phyloP scores from a whole-genome alignment of 2,888 invertebrate genomes.

The Junonia oenone region DNA sequence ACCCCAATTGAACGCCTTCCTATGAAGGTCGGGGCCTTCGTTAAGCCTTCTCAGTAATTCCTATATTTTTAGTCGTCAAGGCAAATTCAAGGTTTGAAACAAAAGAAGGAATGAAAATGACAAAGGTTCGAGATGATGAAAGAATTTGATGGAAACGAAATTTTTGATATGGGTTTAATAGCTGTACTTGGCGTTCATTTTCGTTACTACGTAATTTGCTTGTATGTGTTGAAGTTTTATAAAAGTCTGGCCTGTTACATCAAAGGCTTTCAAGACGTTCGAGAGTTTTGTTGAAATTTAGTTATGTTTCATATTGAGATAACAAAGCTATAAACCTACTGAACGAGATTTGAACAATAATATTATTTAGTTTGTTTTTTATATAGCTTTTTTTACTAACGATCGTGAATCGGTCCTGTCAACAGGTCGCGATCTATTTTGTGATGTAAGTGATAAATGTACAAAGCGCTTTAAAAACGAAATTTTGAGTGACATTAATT shows the following conservation, averaged over 20 bases:
- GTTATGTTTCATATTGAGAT: slow-evolving; percentile 6
- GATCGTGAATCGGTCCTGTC: not conserved
- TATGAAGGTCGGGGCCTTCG: slow-evolving; percentile 24
- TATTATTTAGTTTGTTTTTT: not conserved
- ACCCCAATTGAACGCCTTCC: slow-evolving; percentile 13
- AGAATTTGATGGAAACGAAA: not conserved
- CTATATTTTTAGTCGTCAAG: slow-evolving; percentile 13
- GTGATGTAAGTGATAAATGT: too few species aligned
- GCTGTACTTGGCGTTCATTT: not conserved
- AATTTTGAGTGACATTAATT: not conserved
- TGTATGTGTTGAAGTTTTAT: not conserved
- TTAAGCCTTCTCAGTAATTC: slow-evolving; percentile 9
- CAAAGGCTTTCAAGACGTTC: slow-evolving; percentile 3
- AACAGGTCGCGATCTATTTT: not conserved
- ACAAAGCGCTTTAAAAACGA: too few species aligned
- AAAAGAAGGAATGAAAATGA: slow-evolving; percentile 1
- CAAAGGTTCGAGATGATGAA: not conserved
- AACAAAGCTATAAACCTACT: slow-evolving; percentile 25
- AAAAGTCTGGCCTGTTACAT: not conserved
- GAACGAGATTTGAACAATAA: slow-evolving; percentile 16
- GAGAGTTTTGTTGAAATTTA: slow-evolving; percentile 1
- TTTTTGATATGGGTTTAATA: not conserved
- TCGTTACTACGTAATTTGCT: not conserved
- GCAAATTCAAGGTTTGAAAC: slow-evolving; percentile 10
- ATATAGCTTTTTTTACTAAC: not conserved